Percentiles rank a stretch among this genome's conserved stretches.
Conservation (phyloP, 2,888 invertebrate genomes). For the Elysia crispata region DNA sequence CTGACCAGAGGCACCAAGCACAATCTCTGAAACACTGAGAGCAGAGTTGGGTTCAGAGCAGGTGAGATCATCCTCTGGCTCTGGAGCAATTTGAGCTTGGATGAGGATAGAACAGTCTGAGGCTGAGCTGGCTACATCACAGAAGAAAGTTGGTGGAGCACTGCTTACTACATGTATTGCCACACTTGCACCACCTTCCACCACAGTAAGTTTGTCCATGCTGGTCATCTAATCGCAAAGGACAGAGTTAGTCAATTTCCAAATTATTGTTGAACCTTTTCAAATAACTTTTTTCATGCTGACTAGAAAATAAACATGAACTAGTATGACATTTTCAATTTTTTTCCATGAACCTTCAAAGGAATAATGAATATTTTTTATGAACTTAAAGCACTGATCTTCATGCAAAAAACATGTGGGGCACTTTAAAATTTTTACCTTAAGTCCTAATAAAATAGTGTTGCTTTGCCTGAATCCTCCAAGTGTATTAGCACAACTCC, state of each 20-base stretch:
- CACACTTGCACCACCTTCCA: constrained; percentile 52
- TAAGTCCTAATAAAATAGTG: constrained; percentile 46
- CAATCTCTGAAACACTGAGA: constrained; percentile 50
- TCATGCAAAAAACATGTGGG: not conserved
- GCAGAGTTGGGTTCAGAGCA: constrained; percentile 16
- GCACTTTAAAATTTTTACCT: constrained; percentile 49
- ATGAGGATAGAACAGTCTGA: constrained; percentile 52
- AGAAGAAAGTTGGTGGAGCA: constrained; percentile 59
- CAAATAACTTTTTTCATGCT: too few relatives aligned
- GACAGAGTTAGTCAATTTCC: too few relatives aligned
- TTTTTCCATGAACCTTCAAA: too few relatives aligned
- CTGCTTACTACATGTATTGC: constrained; percentile 43
- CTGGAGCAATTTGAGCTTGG: constrained; percentile 15
- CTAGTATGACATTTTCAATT: too few relatives aligned
- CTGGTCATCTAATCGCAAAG: not conserved
- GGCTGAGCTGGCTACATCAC: constrained; percentile 42
- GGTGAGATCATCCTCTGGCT: constrained; percentile 34
- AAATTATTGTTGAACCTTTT: too few relatives aligned
- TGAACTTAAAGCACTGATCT: not conserved
- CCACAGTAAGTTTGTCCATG: constrained; percentile 36
- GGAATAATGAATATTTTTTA: too few relatives aligned
- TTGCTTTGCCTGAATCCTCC: constrained; percentile 58
- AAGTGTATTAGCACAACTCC: constrained; percentile 50
- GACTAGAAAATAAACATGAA: too few relatives aligned
- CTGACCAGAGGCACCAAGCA: constrained; percentile 49